phyloP scores from a whole-genome alignment of 2,888 invertebrate species.

The Altica lythri region DNA sequence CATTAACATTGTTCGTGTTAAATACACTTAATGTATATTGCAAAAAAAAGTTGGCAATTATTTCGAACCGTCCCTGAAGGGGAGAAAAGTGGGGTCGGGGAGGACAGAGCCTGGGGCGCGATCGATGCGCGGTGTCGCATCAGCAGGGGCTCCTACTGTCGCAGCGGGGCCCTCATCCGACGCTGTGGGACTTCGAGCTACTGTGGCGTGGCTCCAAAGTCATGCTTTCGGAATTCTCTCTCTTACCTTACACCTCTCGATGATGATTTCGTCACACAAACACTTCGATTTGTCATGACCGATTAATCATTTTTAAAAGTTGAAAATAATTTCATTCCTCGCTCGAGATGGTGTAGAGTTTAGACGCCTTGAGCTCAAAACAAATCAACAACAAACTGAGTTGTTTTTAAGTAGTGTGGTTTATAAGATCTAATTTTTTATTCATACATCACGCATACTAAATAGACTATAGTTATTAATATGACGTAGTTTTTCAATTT shows the following conservation, averaged over 20 bases:
- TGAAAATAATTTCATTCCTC: no score
- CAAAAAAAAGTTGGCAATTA: background rate
- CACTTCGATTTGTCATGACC: background rate
- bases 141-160: constrained; percentile 55
- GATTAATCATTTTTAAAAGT: background rate
- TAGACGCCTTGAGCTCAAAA: no score
- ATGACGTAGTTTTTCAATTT: background rate
- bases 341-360: no score
- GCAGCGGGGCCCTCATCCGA: constrained; percentile 50
- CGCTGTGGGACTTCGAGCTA: constrained; percentile 46
- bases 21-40: no score
- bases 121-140: constrained; percentile 53
- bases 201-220: background rate
- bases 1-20: no score
- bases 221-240: constrained; percentile 4
- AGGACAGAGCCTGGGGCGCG: constrained; percentile 40
- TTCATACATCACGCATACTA: background rate
- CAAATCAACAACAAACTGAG: no score
- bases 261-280: constrained; percentile 2
- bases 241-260: constrained; percentile 4
- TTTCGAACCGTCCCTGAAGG: background rate
- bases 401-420: no score
- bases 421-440: background rate
- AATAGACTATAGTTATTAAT: background rate
- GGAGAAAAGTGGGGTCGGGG: background rate